Percentiles rank a stretch among this genome's conserved stretches.
Evolutionary conservation across 1,140 invertebrate species (phyloP).

Genomic region (Ceratina australensis): DNA sequence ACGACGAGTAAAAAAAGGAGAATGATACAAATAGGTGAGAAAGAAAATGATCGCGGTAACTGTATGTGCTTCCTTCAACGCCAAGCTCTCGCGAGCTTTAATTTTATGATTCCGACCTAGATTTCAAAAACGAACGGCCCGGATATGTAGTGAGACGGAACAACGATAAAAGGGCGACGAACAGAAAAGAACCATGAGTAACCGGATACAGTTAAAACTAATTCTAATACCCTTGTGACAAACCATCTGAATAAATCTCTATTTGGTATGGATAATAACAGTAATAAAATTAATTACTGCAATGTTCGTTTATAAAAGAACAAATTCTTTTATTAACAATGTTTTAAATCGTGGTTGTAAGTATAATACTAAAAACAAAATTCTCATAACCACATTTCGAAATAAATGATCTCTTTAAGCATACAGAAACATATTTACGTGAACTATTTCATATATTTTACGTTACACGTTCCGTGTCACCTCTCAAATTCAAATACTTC

Average conservation of each 20-base stretch:
- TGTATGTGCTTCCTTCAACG: background rate
- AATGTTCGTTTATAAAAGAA: too few relatives aligned
- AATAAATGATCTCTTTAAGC: too few relatives aligned
- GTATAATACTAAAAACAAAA: too few relatives aligned
- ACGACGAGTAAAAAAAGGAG: background rate
- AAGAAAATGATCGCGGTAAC: slow-evolving; percentile 7
- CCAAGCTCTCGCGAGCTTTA: slow-evolving; percentile 17
- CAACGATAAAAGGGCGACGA: slow-evolving; percentile 19
- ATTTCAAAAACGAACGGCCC: slow-evolving; percentile 31
- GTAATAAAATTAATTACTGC: too few relatives aligned
- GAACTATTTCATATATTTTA: too few relatives aligned
- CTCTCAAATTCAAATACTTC: too few relatives aligned
- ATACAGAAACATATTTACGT: too few relatives aligned
- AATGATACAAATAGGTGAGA: background rate
- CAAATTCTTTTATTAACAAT: too few relatives aligned
- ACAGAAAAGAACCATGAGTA: background rate
- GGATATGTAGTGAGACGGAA: slow-evolving; percentile 40
- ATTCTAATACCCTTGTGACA: background rate
- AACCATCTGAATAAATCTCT: background rate
- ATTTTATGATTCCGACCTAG: slow-evolving; percentile 38
- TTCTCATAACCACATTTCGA: too few relatives aligned
- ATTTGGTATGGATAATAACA: too few relatives aligned
- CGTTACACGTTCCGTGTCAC: too few relatives aligned
- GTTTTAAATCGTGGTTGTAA: too few relatives aligned
- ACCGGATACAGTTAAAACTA: background rate